Percentiles rank a stretch among this genome's conserved stretches.
Conservation (phyloP, 2,888 invertebrate species). For the Ypsolopha scabrella region DNA sequence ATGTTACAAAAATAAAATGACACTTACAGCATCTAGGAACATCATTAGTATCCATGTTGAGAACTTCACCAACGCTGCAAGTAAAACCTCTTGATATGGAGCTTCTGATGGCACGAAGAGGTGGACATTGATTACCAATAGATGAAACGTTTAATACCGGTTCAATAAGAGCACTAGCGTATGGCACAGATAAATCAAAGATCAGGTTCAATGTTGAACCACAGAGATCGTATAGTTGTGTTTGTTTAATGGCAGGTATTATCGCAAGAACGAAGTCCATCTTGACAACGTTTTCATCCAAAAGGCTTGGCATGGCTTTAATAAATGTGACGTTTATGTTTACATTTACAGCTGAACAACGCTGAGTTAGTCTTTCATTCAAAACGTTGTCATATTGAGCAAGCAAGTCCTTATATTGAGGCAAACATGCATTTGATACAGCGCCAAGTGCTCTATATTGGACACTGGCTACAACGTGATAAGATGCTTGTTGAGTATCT, state of each 20-base stretch:
- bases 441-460: conserved; percentile 92
- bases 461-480: conserved; percentile 88
- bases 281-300: conserved; percentile 90
- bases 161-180: conserved; percentile 91
- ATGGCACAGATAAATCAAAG: conserved; percentile 93
- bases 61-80: conserved; percentile 92
- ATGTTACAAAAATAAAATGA: background rate
- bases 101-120: conserved; percentile 87
- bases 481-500: conserved; percentile 95
- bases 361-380: conserved; percentile 86
- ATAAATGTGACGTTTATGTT: conserved; percentile 94
- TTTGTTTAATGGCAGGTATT: conserved; percentile 88
- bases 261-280: conserved; percentile 92
- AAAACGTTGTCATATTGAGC: conserved; percentile 84
- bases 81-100: conserved; percentile 90
- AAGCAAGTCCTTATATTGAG: conserved; percentile 86
- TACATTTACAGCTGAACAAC: conserved; percentile 95
- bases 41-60: conserved; percentile 93
- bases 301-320: conserved; percentile 80
- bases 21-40: conserved; percentile 92
- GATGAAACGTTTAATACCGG: conserved; percentile 89
- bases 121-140: conserved; percentile 93
- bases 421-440: conserved; percentile 85
- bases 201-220: conserved; percentile 94
- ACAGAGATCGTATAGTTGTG: conserved; percentile 93